Evolutionary conservation across 2,797 vertebrate genomes (phyloP).

Genomic region (Gallinago nigripennis): DNA sequence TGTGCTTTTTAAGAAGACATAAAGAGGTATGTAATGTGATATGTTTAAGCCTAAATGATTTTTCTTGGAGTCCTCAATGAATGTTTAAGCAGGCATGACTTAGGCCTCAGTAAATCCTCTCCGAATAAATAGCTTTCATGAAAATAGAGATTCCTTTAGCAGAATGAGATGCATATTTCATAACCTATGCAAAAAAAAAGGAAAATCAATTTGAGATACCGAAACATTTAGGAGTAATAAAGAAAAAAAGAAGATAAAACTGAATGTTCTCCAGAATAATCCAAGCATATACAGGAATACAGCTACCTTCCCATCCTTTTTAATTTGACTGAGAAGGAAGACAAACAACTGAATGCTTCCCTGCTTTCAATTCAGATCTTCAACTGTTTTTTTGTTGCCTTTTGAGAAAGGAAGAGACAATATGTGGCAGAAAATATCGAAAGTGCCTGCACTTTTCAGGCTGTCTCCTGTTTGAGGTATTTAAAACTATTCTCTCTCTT

Average conservation of each 20-base stretch:
- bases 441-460: neutral
- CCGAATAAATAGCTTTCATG: slow-evolving; percentile 9
- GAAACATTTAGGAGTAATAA: neutral
- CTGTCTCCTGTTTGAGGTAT: neutral
- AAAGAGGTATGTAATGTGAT: slow-evolving; percentile 58
- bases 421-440: neutral
- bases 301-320: neutral
- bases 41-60: slow-evolving; percentile 59
- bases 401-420: neutral
- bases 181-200: slow-evolving; percentile 13
- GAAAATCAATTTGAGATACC: slow-evolving; percentile 5
- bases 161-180: slow-evolving; percentile 47
- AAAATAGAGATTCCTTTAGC: slow-evolving; percentile 26
- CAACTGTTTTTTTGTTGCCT: neutral
- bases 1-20: slow-evolving; percentile 68
- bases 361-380: neutral
- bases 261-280: neutral
- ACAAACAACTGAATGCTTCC: neutral
- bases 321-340: neutral
- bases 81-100: slow-evolving; percentile 66
- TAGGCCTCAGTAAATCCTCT: slow-evolving; percentile 44
- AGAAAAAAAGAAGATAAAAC: slow-evolving; percentile 1
- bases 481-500: neutral
- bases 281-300: neutral
- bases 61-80: slow-evolving; percentile 58